These are phyloP conservation scores for Leptopilina syphax DNA, from an alignment of 2,888 invertebrate genomes.

Conservation along the genomic window DNA sequence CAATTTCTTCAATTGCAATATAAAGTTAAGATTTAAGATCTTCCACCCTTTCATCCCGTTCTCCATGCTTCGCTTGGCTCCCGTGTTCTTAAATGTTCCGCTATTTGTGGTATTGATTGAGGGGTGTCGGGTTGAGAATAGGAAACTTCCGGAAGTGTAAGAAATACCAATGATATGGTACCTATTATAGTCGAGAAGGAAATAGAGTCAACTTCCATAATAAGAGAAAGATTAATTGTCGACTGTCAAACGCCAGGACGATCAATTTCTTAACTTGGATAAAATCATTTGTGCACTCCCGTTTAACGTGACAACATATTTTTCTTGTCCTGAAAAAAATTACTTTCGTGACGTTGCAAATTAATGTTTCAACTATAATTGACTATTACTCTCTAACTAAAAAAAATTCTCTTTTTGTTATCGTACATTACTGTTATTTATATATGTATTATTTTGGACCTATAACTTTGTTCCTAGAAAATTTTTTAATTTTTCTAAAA, in stretches of 20 bases:
- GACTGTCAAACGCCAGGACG: slow-evolving; percentile 3
- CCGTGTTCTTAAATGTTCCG: neutral
- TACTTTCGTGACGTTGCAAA: neutral
- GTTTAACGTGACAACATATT: neutral
- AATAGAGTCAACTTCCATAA: slow-evolving; percentile 31
- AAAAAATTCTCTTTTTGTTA: neutral
- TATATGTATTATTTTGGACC: too few relatives aligned
- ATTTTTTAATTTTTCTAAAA: too few relatives aligned
- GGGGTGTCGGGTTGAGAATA: too few relatives aligned
- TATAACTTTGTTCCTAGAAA: too few relatives aligned
- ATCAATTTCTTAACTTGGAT: neutral
- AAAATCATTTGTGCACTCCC: neutral
- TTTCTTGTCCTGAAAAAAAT: neutral
- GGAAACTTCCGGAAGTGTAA: neutral
- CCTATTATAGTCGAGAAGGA: neutral
- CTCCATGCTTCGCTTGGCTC: too few relatives aligned
- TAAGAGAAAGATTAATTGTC: slow-evolving; percentile 42
- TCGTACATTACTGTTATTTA: too few relatives aligned
- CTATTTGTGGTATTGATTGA: neutral
- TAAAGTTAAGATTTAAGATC: neutral
- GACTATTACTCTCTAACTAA: neutral
- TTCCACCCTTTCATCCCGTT: too few relatives aligned
- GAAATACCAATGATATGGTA: neutral
- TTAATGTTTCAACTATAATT: neutral
- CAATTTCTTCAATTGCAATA: neutral